Conservation (phyloP, 1,140 invertebrate genomes). For the Leptonema lineaticorne region DNA sequence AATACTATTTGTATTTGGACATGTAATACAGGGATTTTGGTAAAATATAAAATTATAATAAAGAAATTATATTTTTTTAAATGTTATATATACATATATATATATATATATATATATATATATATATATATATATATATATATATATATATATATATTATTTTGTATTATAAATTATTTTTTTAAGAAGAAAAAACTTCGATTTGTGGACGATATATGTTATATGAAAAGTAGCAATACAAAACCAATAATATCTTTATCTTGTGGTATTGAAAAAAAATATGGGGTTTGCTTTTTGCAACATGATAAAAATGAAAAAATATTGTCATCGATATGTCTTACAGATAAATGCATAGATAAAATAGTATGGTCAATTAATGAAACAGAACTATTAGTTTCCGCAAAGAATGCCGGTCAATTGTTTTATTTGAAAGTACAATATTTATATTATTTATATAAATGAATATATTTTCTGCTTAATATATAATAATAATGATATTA, state of each 20-base stretch:
- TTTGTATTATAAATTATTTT: neutral
- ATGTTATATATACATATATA: too few relatives aligned
- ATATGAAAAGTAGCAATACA: slow-evolving; percentile 46
- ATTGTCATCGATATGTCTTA: slow-evolving; percentile 47
- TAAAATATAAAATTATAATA: slow-evolving; percentile 17
- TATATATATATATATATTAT: too few relatives aligned
- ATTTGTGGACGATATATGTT: slow-evolving; percentile 26
- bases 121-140: too few relatives aligned
- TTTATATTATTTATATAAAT: neutral
- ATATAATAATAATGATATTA: neutral
- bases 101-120: too few relatives aligned
- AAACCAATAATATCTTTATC: slow-evolving; percentile 48
- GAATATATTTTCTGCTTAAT: neutral
- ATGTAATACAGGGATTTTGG: slow-evolving; percentile 28
- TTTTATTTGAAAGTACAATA: slow-evolving; percentile 49
- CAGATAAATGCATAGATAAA: slow-evolving; percentile 49
- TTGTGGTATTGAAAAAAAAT: slow-evolving; percentile 46
- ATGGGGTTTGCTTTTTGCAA: slow-evolving; percentile 44
- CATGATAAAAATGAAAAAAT: slow-evolving; percentile 33
- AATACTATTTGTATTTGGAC: slow-evolving; percentile 35
- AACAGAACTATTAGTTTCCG: slow-evolving; percentile 47
- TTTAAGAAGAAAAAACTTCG: slow-evolving; percentile 26
- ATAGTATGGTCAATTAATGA: slow-evolving; percentile 49
- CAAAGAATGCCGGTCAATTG: slow-evolving; percentile 50
- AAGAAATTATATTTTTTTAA: too few relatives aligned